Conservation (phyloP, 1,140 invertebrate genomes). For the Latrodectus geometricus region DNA sequence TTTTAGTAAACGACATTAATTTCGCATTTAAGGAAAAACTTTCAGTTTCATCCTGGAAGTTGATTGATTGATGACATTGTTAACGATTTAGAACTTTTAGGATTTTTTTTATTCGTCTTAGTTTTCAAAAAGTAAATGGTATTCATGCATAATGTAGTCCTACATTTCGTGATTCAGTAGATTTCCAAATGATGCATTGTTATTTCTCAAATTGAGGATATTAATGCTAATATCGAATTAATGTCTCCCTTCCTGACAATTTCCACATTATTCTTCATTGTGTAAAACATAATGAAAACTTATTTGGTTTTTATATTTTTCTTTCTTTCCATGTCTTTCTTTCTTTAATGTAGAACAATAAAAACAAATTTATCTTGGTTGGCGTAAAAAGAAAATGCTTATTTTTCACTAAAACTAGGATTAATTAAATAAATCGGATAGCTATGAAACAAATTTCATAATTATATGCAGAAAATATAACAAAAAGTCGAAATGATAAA, state of each 20-base stretch:
- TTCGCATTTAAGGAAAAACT: slow-evolving; percentile 44
- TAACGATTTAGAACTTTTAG: neutral
- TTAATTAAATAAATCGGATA: too few species aligned
- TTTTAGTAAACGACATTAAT: slow-evolving; percentile 16
- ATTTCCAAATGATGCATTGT: neutral
- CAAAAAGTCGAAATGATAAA: too few species aligned
- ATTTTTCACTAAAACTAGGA: too few species aligned
- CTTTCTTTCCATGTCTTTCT: too few species aligned
- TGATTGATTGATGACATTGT: neutral
- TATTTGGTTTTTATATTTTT: neutral
- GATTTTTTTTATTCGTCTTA: neutral
- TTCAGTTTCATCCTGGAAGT: slow-evolving; percentile 16
- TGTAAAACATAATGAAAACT: neutral
- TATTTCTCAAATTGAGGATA: neutral
- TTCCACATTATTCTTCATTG: neutral
- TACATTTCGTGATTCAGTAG: slow-evolving; percentile 5
- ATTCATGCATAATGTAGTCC: slow-evolving; percentile 31
- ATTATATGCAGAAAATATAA: too few species aligned
- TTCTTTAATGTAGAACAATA: neutral
- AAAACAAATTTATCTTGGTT: neutral
- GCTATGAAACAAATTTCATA: too few species aligned
- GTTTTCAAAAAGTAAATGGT: neutral
- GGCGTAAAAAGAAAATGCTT: too few species aligned
- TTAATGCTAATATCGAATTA: slow-evolving; percentile 27
- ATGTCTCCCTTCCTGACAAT: neutral